Conservation (phyloP, 2,797 vertebrate genomes). For the Poecilia gillii region DNA sequence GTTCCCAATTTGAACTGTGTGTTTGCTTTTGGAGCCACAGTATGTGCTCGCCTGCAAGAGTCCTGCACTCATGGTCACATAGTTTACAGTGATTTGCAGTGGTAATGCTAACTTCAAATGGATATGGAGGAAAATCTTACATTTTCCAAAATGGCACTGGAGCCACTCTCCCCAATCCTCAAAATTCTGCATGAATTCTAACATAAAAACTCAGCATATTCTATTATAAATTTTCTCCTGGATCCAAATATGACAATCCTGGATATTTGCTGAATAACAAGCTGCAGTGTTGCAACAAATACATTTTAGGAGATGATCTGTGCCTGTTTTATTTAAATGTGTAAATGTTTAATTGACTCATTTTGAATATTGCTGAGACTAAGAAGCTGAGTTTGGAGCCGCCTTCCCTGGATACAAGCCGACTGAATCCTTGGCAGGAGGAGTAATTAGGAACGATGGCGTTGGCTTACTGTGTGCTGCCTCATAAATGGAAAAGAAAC, state of each 20-base stretch:
- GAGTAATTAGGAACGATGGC: constrained; percentile 22
- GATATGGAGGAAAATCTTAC: constrained; percentile 10
- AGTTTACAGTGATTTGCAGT: constrained; percentile 71
- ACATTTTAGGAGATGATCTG: not conserved
- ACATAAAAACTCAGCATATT: not conserved
- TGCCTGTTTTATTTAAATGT: constrained; percentile 10
- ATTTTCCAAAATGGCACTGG: not conserved
- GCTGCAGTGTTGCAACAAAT: constrained; percentile 2
- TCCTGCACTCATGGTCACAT: constrained; percentile 7
- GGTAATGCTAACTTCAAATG: constrained; percentile 27
- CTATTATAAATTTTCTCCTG: not conserved
- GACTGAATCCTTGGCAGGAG: not conserved
- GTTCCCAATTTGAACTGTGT: constrained; percentile 28
- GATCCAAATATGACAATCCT: constrained; percentile 16
- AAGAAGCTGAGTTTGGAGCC: not conserved
- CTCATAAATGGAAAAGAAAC: constrained; percentile 20
- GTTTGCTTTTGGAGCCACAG: constrained; percentile 39
- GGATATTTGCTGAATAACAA: not conserved
- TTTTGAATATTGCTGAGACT: not conserved
- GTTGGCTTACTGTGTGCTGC: constrained; percentile 17
- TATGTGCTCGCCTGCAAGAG: constrained; percentile 14
- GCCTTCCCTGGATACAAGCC: not conserved
- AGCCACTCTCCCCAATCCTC: not conserved
- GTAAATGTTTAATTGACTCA: not conserved
- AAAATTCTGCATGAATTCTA: not conserved